phyloP scores from a whole-genome alignment of 2,888 invertebrate genomes.

The Rhopalosiphum nymphaeae region DNA sequence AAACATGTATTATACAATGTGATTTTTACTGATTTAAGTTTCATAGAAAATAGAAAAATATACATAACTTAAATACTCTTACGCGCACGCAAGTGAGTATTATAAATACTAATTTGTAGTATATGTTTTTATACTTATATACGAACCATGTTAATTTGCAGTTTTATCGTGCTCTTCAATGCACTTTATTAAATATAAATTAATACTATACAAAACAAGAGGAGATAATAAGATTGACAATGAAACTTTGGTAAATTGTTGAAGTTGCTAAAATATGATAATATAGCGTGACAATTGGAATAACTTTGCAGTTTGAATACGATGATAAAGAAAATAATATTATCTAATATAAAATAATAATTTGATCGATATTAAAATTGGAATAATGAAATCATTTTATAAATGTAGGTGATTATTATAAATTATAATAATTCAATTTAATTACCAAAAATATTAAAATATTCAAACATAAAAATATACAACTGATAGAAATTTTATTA shows the following conservation, averaged over 20 bases:
- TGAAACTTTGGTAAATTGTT: conserved; percentile 3
- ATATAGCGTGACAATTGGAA: neutral
- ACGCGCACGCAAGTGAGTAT: neutral
- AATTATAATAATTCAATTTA: neutral
- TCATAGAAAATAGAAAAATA: neutral
- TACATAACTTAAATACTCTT: neutral
- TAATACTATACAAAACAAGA: neutral
- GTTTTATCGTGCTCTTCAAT: neutral
- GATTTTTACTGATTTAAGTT: neutral
- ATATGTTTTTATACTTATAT: neutral
- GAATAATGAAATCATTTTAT: neutral
- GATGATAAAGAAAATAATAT: neutral
- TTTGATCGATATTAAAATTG: neutral
- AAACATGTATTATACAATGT: too few relatives aligned
- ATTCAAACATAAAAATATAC: neutral
- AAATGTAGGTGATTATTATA: neutral
- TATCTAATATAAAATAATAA: neutral
- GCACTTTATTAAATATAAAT: conserved; percentile 1
- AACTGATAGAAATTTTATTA: neutral
- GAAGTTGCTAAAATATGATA: neutral
- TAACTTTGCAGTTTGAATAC: neutral
- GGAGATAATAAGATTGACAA: conserved; percentile 11
- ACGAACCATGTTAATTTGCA: neutral
- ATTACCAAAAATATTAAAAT: neutral
- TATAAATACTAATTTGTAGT: neutral